These are phyloP conservation scores for Thymelicus lineola DNA, from an alignment of 2,888 invertebrate genomes.

Conservation along the genomic window DNA sequence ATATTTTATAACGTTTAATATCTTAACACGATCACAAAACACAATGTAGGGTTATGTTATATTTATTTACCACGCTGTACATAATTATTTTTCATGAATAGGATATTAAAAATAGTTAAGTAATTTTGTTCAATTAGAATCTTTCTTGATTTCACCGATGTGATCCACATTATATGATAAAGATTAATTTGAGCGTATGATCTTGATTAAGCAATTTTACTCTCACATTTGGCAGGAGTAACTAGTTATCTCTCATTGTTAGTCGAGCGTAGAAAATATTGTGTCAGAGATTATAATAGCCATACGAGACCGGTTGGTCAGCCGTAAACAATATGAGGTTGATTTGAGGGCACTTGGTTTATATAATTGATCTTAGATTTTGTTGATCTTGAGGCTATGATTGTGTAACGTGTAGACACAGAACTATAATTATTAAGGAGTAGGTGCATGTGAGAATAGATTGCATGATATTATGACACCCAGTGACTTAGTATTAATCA, in stretches of 20 bases:
- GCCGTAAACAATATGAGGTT: constrained; percentile 38
- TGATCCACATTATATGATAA: not conserved
- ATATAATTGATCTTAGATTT: constrained; percentile 44
- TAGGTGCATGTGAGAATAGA: no score
- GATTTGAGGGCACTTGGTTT: constrained; percentile 40
- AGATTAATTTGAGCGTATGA: constrained; percentile 2
- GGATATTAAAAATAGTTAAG: no score
- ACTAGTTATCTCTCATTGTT: constrained; percentile 57
- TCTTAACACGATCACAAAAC: no score
- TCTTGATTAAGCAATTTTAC: constrained; percentile 16
- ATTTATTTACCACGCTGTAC: no score
- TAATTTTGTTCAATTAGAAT: no score
- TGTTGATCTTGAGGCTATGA: constrained; percentile 46
- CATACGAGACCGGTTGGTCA: constrained; percentile 26
- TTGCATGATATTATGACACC: no score
- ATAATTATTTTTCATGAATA: no score
- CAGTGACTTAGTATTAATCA: no score
- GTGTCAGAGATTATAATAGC: constrained; percentile 43
- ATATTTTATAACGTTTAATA: no score
- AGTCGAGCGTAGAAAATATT: constrained; percentile 53
- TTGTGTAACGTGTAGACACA: constrained; percentile 28
- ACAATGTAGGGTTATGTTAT: no score
- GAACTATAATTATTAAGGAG: not conserved
- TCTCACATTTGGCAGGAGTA: constrained; percentile 8
- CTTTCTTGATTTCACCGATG: not conserved